Evolutionary conservation across 1,140 invertebrate species (phyloP).

Genomic region (Tetragonula clypearis): DNA sequence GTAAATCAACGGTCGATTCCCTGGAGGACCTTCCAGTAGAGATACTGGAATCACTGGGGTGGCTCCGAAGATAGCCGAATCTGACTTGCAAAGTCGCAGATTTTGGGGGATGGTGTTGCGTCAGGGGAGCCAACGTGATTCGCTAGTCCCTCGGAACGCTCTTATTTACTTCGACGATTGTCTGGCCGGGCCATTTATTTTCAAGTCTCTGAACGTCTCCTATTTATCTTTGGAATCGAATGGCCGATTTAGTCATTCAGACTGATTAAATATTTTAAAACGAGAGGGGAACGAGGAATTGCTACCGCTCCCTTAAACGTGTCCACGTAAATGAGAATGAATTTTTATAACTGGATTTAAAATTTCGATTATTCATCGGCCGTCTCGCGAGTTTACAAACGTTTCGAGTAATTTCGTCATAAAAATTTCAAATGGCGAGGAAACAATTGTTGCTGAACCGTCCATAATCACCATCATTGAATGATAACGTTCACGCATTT

Average conservation of each 20-base stretch:
- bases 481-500: no score
- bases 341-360: not conserved
- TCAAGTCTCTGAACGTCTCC: not conserved
- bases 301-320: no score
- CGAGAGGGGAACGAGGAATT: not conserved
- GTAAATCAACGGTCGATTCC: not conserved
- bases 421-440: no score
- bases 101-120: not conserved
- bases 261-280: not conserved
- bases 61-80: not conserved
- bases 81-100: constrained; percentile 31
- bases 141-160: not conserved
- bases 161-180: not conserved
- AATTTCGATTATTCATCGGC: not conserved
- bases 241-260: not conserved
- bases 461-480: no score
- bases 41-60: not conserved
- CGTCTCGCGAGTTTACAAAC: no score
- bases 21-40: not conserved
- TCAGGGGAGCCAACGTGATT: not conserved
- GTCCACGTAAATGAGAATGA: no score
- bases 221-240: constrained; percentile 7
- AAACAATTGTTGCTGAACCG: no score
- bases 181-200: constrained; percentile 13
- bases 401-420: no score